These are phyloP conservation scores for Okapia johnstoni DNA, from an alignment of 2,113 vertebrate genomes.

Conservation along the genomic window DNA sequence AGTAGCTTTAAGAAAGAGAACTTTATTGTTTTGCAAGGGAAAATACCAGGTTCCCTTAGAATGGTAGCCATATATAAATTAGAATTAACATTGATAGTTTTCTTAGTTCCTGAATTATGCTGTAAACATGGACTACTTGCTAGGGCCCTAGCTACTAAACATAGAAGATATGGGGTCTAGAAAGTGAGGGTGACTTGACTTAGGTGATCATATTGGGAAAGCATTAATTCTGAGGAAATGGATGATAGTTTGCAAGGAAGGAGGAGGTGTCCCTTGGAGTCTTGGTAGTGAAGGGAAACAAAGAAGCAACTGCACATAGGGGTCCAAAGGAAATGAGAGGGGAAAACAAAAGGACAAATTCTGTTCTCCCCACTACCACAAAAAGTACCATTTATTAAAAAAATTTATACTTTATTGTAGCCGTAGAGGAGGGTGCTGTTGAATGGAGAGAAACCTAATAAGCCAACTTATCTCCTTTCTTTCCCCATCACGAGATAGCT, in stretches of 20 bases:
- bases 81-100: not conserved
- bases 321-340: not conserved
- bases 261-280: not conserved
- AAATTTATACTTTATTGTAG: not conserved
- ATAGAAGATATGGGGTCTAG: not conserved
- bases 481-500: not conserved
- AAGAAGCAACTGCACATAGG: not conserved
- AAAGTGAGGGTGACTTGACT: not conserved
- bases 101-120: not conserved
- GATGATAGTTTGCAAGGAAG: not conserved
- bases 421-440: conserved; percentile 38
- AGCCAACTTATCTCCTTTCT: not conserved
- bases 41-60: not conserved
- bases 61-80: not conserved
- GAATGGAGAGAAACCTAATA: not conserved
- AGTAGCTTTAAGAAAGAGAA: conserved; percentile 9
- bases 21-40: not conserved
- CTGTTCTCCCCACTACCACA: not conserved
- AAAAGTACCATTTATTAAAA: not conserved
- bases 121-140: not conserved
- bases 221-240: not conserved
- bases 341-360: not conserved
- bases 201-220: not conserved
- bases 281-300: not conserved
- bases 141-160: not conserved